phyloP scores from a whole-genome alignment of 2,113 vertebrate species.

The Cynocephalus volans region DNA sequence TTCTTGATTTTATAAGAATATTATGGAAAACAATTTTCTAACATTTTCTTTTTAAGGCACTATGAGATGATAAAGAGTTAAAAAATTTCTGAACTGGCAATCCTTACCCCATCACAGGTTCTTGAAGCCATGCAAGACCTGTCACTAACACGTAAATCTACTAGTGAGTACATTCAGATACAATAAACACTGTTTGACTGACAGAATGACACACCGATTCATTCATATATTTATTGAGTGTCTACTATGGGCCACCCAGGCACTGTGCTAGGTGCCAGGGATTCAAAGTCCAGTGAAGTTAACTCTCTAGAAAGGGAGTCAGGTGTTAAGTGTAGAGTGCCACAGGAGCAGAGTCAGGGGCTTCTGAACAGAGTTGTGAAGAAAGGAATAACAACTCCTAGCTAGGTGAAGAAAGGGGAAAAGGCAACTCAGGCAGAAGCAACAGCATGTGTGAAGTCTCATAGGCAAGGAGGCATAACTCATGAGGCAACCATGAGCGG shows the following conservation, averaged over 20 bases:
- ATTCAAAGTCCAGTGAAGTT: not conserved
- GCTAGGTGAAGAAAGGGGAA: not conserved
- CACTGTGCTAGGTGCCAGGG: not conserved
- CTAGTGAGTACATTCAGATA: not conserved
- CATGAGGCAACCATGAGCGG: not conserved
- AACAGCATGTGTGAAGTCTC: not conserved
- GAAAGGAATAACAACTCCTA: not conserved
- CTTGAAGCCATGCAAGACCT: not conserved
- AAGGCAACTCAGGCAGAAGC: not conserved
- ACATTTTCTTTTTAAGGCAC: constrained; percentile 1
- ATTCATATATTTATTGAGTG: not conserved
- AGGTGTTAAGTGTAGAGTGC: not conserved
- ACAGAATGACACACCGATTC: not conserved
- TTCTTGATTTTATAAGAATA: constrained; percentile 25
- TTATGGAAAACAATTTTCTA: not conserved
- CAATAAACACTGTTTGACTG: not conserved
- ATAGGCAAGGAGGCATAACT: not conserved
- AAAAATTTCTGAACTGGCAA: not conserved
- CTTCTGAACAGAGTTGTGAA: not conserved
- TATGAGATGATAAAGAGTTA: not conserved
- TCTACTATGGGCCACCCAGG: too few relatives aligned
- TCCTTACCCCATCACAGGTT: not conserved
- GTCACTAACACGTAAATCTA: not conserved
- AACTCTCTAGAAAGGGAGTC: not conserved
- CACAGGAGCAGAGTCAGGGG: not conserved